A percentile compares a stretch with the other conserved stretches of the same genome.
phyloP scores from a whole-genome alignment of 2,797 vertebrate species.

The Acrossocheilus wenchowensis region DNA sequence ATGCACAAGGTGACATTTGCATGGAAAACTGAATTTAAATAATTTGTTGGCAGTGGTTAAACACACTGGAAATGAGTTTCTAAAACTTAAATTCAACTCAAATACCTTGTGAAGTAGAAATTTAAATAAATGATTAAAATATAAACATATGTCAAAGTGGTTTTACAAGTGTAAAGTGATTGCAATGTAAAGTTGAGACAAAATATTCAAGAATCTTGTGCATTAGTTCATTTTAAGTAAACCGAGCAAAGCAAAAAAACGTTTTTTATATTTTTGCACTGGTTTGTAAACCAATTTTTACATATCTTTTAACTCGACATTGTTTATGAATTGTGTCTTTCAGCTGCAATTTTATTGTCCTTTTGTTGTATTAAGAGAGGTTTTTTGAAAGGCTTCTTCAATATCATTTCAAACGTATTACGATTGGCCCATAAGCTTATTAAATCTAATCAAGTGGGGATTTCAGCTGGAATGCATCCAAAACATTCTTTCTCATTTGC shows the following conservation, averaged over 20 bases:
- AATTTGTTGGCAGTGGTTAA: neutral
- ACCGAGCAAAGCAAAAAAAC: neutral
- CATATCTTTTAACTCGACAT: conserved; percentile 9
- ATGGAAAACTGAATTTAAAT: neutral
- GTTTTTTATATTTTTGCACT: neutral
- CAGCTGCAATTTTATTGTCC: conserved; percentile 29
- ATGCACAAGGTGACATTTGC: neutral
- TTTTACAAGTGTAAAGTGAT: neutral
- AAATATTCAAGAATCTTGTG: neutral
- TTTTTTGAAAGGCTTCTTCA: conserved; percentile 60
- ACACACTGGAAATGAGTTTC: neutral
- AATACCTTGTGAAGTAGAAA: neutral
- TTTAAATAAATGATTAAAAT: neutral
- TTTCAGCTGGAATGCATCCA: conserved; percentile 46
- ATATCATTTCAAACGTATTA: conserved; percentile 68
- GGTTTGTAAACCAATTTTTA: neutral
- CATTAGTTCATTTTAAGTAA: neutral
- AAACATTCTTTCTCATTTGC: conserved; percentile 38
- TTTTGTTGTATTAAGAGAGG: conserved; percentile 48
- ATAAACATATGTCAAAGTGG: neutral
- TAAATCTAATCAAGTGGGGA: conserved; percentile 53
- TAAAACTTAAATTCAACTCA: neutral
- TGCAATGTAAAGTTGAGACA: neutral
- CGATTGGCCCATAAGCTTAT: conserved; percentile 61
- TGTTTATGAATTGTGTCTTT: conserved; percentile 27